Base-by-base conservation (phyloP, 2,113 vertebrate genomes). In the Numida meleagris region DNA sequence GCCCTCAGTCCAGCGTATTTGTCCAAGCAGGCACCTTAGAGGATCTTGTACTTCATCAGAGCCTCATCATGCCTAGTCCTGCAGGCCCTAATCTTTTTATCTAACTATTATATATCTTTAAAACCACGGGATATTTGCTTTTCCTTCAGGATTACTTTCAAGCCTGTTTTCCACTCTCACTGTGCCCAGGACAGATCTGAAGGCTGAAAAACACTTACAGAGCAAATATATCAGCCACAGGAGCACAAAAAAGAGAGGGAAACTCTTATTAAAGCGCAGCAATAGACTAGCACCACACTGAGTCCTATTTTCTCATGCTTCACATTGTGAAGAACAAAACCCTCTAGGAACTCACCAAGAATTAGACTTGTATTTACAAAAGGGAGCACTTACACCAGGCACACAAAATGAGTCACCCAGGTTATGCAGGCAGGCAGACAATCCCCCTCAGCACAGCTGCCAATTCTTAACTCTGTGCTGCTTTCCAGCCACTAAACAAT, bases 81-180 rank as follows among this genome's bases (percentile, higher is more conserved):
- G 80, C 36, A 29, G 8, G 61, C 48, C 57, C 61, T 81, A 83
- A 95, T 95, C 75, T 91, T 85, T 94, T 89, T 51, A 71, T 74
- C 43, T 86, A 66, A 48, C 53, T 77, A 36, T 67, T 81, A 55
- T 67, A 55, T 61, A 91, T 72, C 27, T 91, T 88, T 88, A 91
- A 95, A 91, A 94, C 43, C 68, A 78, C 74, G 63, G 68, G 75
- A 53, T 93, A 80, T 95, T 95, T 94, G 51, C 57, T 93, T 86
- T 94, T 93, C 86, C 71, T 90, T 88, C 76, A 88, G 75, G 72
- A 91, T 94, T 93, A 83, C 29, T 42, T 86, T 79, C 50, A n/a
- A 17, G 43, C 38, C 21, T 18, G 38, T 63, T 38, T 71, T 92
- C 88, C 13, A 10, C 31, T 76, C n/a, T 19, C 27, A 65, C 73